A percentile compares a stretch with the other conserved stretches of the same genome.
Conservation (phyloP, 2,888 invertebrate genomes). For the Sphaerophoria rueppellii region DNA sequence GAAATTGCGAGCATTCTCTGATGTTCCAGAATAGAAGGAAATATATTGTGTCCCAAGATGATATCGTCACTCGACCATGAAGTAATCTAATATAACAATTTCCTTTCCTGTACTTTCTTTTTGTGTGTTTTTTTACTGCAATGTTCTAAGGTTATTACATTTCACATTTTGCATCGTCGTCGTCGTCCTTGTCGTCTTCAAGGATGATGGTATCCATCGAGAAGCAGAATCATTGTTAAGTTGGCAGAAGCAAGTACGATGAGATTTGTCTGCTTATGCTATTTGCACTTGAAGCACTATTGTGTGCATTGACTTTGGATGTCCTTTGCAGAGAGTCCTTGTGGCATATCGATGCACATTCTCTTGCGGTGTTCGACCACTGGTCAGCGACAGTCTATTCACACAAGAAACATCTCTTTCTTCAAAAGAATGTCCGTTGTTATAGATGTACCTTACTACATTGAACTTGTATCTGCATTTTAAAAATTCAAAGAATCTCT, state of each 20-base stretch:
- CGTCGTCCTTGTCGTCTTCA: neutral
- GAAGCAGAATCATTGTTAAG: neutral
- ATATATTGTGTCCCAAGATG: conserved; percentile 70
- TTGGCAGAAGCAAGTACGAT: conserved; percentile 5
- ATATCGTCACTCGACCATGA: conserved; percentile 73
- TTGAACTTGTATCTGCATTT: conserved; percentile 66
- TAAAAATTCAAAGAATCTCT: conserved; percentile 68
- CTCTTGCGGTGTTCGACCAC: conserved; percentile 27
- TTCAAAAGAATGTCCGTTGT: conserved; percentile 25
- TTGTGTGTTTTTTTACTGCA: conserved; percentile 61
- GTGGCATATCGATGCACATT: conserved; percentile 59
- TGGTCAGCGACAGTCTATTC: neutral
- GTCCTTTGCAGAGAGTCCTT: conserved; percentile 59
- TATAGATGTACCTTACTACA: neutral
- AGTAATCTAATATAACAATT: conserved; percentile 73
- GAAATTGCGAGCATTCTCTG: conserved; percentile 6
- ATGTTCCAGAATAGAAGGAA: conserved; percentile 42
- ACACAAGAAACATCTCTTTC: conserved; percentile 11
- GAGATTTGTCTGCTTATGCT: conserved; percentile 58
- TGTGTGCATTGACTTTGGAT: conserved; percentile 71
- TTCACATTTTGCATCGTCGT: conserved; percentile 54
- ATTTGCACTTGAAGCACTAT: conserved; percentile 42
- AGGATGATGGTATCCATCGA: neutral
- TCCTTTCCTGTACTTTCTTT: conserved; percentile 70
- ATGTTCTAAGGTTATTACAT: conserved; percentile 70